A percentile compares a stretch with the other conserved stretches of the same genome.
These are phyloP conservation scores for Scotopteryx bipunctaria DNA, from an alignment of 2,888 invertebrate species.

Conservation along the genomic window DNA sequence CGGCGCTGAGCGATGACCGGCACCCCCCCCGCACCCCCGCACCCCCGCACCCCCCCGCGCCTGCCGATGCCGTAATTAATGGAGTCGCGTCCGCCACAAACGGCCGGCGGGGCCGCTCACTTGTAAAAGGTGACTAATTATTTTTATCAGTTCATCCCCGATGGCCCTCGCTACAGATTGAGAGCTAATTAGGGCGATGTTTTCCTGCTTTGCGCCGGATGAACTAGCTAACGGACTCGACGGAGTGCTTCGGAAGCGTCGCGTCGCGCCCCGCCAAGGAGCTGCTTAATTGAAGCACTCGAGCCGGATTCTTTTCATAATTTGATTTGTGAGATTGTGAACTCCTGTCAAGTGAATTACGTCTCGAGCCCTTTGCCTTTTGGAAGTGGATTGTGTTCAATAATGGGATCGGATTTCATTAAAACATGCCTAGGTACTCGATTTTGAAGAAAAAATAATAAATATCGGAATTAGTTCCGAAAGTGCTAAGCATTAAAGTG, in stretches of 20 bases:
- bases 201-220: constrained; percentile 22
- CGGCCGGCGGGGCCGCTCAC: constrained; percentile 3
- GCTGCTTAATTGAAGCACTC: not conserved
- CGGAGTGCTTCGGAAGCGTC: not conserved
- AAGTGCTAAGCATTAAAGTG: too few species aligned
- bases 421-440: too few species aligned
- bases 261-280: not conserved
- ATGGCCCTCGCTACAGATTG: constrained; percentile 10
- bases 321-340: too few species aligned
- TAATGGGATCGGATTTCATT: too few species aligned
- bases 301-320: not conserved
- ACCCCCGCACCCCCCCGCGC: too few species aligned
- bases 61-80: constrained; percentile 26
- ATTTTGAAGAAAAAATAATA: too few species aligned
- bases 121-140: constrained; percentile 33
- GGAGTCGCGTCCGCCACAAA: constrained; percentile 15
- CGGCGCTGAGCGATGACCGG: constrained; percentile 1
- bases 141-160: constrained; percentile 25
- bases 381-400: too few species aligned
- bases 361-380: too few species aligned
- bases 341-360: too few species aligned
- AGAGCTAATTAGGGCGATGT: constrained; percentile 24
- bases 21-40: too few species aligned
- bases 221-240: not conserved
- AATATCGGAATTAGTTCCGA: too few species aligned